These are phyloP conservation scores for Tribolium castaneum DNA, from an alignment of 1,140 invertebrate genomes.

Conservation along the genomic window DNA sequence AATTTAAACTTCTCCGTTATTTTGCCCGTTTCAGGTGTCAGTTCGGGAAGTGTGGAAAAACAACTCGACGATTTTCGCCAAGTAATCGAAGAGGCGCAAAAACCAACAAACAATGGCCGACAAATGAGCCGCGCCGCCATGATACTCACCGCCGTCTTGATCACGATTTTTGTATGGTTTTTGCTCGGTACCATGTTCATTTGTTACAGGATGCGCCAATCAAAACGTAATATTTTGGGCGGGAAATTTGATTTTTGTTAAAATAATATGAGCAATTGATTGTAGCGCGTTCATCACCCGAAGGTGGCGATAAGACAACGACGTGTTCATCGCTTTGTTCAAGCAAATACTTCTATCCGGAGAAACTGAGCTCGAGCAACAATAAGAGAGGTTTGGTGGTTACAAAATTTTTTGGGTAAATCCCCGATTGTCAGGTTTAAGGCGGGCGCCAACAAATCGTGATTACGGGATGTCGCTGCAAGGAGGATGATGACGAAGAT, in stretches of 20 bases:
- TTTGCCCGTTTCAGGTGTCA: not conserved
- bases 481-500: not conserved
- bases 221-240: not conserved
- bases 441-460: not conserved
- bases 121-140: slow-evolving; percentile 42
- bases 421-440: not conserved
- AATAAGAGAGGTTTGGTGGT: not conserved
- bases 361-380: not conserved
- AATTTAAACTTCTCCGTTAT: not conserved
- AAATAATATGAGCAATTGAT: not conserved
- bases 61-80: slow-evolving; percentile 10
- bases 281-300: slow-evolving; percentile 26
- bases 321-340: not conserved
- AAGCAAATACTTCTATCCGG: slow-evolving; percentile 26
- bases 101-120: not conserved
- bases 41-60: not conserved
- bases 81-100: slow-evolving; percentile 37
- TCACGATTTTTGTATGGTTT: slow-evolving; percentile 60
- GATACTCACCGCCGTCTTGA: slow-evolving; percentile 55
- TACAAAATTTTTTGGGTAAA: not conserved
- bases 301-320: slow-evolving; percentile 43
- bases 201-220: slow-evolving; percentile 56
- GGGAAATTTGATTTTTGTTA: too few relatives aligned
- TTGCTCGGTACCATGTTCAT: slow-evolving; percentile 58
- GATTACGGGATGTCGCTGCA: not conserved